A percentile compares a stretch with the other conserved stretches of the same genome.
Evolutionary conservation across 1,140 invertebrate species (phyloP).

Genomic region (Arctopsyche grandis): DNA sequence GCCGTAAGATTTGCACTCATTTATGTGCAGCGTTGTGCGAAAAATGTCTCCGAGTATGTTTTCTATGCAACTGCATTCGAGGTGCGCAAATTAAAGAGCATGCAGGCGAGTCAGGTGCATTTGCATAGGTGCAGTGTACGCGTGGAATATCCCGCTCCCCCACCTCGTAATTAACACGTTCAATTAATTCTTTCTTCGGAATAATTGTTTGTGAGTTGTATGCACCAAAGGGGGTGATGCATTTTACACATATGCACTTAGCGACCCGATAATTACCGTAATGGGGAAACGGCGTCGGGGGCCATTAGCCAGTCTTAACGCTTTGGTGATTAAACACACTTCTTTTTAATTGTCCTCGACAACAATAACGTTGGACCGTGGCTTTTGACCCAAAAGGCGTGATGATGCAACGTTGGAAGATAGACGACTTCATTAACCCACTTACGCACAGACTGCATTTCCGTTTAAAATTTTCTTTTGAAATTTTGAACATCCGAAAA

Average conservation of each 20-base stretch:
- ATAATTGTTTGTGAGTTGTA: slow-evolving; percentile 35
- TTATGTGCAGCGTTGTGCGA: too few relatives aligned
- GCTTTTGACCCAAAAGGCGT: too few relatives aligned
- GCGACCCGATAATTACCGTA: slow-evolving; percentile 12
- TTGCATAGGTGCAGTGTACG: background rate
- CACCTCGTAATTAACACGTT: slow-evolving; percentile 30
- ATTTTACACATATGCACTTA: background rate
- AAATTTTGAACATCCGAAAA: too few relatives aligned
- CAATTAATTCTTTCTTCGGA: slow-evolving; percentile 35
- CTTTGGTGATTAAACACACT: slow-evolving; percentile 37
- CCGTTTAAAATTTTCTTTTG: too few relatives aligned
- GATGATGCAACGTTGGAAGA: too few relatives aligned
- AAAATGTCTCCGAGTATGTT: too few relatives aligned
- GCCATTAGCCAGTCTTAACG: slow-evolving; percentile 37
- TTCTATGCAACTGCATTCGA: too few relatives aligned
- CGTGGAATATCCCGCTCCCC: background rate
- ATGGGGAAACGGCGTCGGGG: slow-evolving; percentile 23
- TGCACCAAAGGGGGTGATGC: background rate
- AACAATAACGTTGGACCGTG: background rate
- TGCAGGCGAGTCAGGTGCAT: too few relatives aligned
- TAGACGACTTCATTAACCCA: too few relatives aligned
- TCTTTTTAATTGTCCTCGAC: slow-evolving; percentile 30
- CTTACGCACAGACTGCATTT: too few relatives aligned
- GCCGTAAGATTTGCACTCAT: too few relatives aligned
- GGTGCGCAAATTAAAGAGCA: slow-evolving; percentile 4